Evolutionary conservation across 2,113 vertebrate species (phyloP), one percentile per base, ranked within the genome.

Genomic region (Rhipidura dahli): DNA sequence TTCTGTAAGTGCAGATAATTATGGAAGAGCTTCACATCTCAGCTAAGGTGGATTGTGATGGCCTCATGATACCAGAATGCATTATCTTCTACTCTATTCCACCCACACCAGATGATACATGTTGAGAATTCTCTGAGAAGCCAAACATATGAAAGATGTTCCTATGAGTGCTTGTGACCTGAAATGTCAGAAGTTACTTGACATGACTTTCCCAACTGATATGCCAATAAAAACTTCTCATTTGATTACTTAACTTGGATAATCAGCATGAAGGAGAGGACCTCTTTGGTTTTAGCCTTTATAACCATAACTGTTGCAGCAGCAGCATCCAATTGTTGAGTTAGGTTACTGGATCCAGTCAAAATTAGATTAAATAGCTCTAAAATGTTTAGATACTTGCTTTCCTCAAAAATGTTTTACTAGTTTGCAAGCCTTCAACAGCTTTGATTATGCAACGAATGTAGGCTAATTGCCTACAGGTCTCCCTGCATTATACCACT

Each of bases 381-480:
- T 45, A 63, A 76, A 73, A 95, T 73, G 18, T 83, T 93, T 47
- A 59, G 63, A 93, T 77, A 68, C 42, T 83, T 60, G 15, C 39
- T 75, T 77, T 92, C 50, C 39, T 94, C 59, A 63, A 19, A 88
- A 77, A 65, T 37, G 6, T 44, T 97, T 93, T 69, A 91, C 78
- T 85, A 59, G 40, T 87, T 96, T 3, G 0, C 39, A 83, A 91
- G 65, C 54, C 22, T 91, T 31, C 71, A 63, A 77, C 24, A 88
- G 66, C 75, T 90, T 93, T 94, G 79, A 86, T 93, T 97, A 92
- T 77, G 75, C 50, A 56, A 61, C 2, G 1, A 88, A 59, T 23
- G 39, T 35, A 71, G 28, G 37, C 68, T 96, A 95, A 94, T 92
- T 90, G 79, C 63, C 70, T 73, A 31, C 87, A 96, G 68, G 64